A percentile compares a stretch with the other conserved stretches of the same genome.
phyloP scores from a whole-genome alignment of 2,113 vertebrate species.

The Toxotes chatareus region DNA sequence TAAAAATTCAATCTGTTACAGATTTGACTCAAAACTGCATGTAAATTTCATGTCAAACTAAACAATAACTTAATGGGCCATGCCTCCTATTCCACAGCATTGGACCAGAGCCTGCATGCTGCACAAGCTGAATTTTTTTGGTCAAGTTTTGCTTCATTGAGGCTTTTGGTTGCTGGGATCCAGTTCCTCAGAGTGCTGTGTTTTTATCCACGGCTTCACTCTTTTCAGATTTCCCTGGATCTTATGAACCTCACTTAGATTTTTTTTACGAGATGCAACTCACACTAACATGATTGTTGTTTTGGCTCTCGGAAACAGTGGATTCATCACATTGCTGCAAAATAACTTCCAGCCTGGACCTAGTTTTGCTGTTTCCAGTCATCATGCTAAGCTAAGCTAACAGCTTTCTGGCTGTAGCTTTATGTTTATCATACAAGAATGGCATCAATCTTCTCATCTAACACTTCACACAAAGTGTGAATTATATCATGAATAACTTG shows the following conservation, averaged over 20 bases:
- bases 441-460: background rate
- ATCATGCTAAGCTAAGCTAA: background rate
- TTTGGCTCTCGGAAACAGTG: constrained; percentile 20
- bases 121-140: constrained; percentile 29
- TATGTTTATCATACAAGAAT: background rate
- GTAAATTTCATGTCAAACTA: background rate
- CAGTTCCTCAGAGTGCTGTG: constrained; percentile 32
- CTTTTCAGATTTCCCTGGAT: constrained; percentile 38
- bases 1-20: background rate
- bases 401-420: background rate
- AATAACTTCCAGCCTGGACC: background rate
- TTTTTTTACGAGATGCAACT: constrained; percentile 28
- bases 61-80: constrained; percentile 12
- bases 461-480: background rate
- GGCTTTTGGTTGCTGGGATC: constrained; percentile 30
- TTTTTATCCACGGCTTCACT: constrained; percentile 13
- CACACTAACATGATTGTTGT: constrained; percentile 29
- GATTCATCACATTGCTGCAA: constrained; percentile 16
- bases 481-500: too few species aligned
- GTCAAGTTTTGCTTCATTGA: constrained; percentile 25
- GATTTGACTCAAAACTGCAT: background rate
- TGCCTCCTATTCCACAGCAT: background rate
- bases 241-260: constrained; percentile 11
- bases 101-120: constrained; percentile 6
- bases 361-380: constrained; percentile 1